Evolutionary conservation across 1,140 invertebrate genomes (phyloP).

Genomic region (Polyergus mexicanus): DNA sequence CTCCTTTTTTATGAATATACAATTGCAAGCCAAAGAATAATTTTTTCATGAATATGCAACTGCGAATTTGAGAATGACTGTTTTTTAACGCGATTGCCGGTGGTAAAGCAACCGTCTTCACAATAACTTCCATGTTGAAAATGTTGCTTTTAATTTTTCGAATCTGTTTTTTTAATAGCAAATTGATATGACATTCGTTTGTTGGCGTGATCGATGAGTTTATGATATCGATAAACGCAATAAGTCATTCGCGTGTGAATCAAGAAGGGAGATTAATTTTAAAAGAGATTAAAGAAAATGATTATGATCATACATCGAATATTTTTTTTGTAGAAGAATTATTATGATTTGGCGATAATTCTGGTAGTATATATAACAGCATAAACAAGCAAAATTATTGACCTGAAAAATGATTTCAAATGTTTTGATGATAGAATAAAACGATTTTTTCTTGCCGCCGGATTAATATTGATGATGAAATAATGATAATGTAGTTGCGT

Average conservation of each 20-base stretch:
- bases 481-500: background rate
- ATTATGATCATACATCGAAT: background rate
- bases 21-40: background rate
- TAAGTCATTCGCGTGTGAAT: constrained; percentile 10
- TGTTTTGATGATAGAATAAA: constrained; percentile 9
- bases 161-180: constrained; percentile 10
- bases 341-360: background rate
- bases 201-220: background rate
- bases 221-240: background rate
- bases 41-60: background rate
- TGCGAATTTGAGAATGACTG: background rate
- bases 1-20: background rate
- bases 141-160: background rate
- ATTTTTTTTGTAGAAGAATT: constrained; percentile 3
- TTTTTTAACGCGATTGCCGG: background rate
- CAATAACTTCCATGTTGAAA: background rate
- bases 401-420: background rate
- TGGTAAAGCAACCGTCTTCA: background rate
- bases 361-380: background rate
- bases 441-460: no score
- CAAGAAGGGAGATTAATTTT: background rate
- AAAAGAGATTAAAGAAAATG: background rate
- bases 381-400: background rate
- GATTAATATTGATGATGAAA: background rate
- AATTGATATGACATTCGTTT: background rate